Evolutionary conservation across 1,140 invertebrate species (phyloP), one percentile per base, ranked within the genome.

Genomic region (Myzus persicae): DNA sequence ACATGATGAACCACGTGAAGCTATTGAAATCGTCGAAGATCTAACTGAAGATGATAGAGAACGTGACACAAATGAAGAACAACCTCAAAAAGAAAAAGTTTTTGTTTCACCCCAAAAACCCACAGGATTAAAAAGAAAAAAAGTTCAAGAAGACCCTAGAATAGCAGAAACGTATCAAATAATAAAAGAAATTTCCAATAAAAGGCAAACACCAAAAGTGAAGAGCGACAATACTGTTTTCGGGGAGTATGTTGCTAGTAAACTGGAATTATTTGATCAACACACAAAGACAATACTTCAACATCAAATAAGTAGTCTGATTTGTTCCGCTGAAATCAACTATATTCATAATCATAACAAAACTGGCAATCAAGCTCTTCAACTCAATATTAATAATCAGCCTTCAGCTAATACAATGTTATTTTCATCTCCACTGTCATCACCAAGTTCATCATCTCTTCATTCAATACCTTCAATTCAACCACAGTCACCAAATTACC

Each of bases 51-150:
- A n/a, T n/a, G n/a, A n/a, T n/a, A n/a, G n/a, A n/a, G n/a, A n/a
- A n/a, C n/a, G n/a, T n/a, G n/a, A n/a, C n/a, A n/a, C n/a, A n/a
- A n/a, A n/a, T n/a, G n/a, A n/a, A n/a, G n/a, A n/a, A n/a, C n/a
- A n/a, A n/a, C n/a, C n/a, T n/a, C n/a, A n/a, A n/a, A n/a, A n/a
- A n/a, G n/a, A n/a, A n/a, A n/a, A n/a, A n/a, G n/a, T n/a, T n/a
- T n/a, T n/a, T n/a, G n/a, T n/a, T n/a, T n/a, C n/a, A n/a, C n/a
- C n/a, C n/a, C n/a, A n/a, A n/a, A n/a, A n/a, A n/a, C n/a, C n/a
- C n/a, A n/a, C n/a, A n/a, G n/a, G 42, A 44, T 38, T 82, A 82
- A 82, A 82, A 82, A 82, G 81, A 82, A 82, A 82, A 82, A 82
- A 82, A 82, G 36, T 40, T 22, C n/a, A 81, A 20, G 81, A 82